Evolutionary conservation across 2,888 invertebrate species (phyloP).

Genomic region (Brenthis hecate): DNA sequence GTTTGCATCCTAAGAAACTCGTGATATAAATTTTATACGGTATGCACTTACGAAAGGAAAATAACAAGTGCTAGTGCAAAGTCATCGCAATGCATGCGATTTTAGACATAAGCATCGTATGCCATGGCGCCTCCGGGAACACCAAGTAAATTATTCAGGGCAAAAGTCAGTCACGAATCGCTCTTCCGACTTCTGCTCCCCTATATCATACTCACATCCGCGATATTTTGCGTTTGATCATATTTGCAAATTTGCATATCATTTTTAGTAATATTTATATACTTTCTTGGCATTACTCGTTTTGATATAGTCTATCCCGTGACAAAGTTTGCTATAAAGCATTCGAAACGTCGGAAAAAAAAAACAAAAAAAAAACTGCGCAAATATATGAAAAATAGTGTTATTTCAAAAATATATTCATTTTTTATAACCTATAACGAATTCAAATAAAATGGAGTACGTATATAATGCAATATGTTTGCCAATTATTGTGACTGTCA

Average conservation of each 20-base stretch:
- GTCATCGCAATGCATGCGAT: constrained; percentile 48
- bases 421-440: too few species aligned
- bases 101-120: constrained; percentile 57
- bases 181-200: constrained; percentile 55
- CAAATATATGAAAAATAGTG: too few species aligned
- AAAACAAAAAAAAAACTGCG: too few species aligned
- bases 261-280: neutral
- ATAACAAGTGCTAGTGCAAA: constrained; percentile 44
- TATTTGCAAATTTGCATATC: constrained; percentile 17
- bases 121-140: constrained; percentile 61
- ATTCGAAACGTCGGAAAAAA: too few species aligned
- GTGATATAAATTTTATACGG: constrained; percentile 44
- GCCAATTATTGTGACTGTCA: too few species aligned
- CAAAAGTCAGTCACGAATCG: constrained; percentile 77
- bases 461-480: too few species aligned
- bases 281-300: too few species aligned
- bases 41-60: constrained; percentile 41
- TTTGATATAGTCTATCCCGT: too few species aligned
- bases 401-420: too few species aligned
- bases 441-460: too few species aligned
- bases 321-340: too few species aligned
- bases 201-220: constrained; percentile 43
- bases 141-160: constrained; percentile 74
- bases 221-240: constrained; percentile 10
- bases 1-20: constrained; percentile 25